phyloP scores from a whole-genome alignment of 1,140 invertebrate species.

The Ephestia elutella region DNA sequence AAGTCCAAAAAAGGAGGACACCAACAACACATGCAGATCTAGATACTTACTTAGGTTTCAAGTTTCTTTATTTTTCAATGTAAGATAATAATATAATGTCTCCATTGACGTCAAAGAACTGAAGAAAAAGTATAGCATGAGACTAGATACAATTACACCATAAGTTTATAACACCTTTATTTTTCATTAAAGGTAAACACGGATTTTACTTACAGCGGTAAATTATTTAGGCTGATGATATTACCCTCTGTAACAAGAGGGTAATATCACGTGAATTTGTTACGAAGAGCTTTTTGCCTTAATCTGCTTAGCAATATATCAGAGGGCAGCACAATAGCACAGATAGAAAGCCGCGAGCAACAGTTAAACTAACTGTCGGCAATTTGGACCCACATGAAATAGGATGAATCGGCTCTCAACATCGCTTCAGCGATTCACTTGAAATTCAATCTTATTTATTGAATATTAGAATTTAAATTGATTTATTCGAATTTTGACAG shows the following conservation, averaged over 20 bases:
- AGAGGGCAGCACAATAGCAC: conserved; percentile 46
- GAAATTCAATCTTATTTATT: conserved; percentile 15
- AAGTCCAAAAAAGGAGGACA: too few relatives aligned
- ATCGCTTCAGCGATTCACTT: conserved; percentile 13
- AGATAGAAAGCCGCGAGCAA: conserved; percentile 48
- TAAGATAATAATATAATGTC: too few relatives aligned
- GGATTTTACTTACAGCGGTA: not conserved
- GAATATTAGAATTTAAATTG: not conserved
- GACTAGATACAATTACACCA: too few relatives aligned
- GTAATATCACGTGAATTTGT: conserved; percentile 13
- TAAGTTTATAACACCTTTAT: too few relatives aligned
- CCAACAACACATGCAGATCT: too few relatives aligned
- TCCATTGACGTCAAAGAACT: too few relatives aligned
- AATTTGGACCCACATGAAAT: conserved; percentile 55
- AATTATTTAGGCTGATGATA: not conserved
- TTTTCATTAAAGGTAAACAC: not conserved
- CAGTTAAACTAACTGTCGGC: conserved; percentile 60
- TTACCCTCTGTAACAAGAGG: too few relatives aligned
- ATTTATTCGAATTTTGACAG: not conserved
- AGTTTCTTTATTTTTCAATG: too few relatives aligned
- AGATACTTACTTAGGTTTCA: too few relatives aligned
- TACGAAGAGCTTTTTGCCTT: conserved; percentile 32
- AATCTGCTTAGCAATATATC: conserved; percentile 47
- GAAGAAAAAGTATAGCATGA: too few relatives aligned
- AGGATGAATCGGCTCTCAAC: conserved; percentile 44